Evolutionary conservation across 2,888 invertebrate species (phyloP), one percentile per base, ranked within the genome.

Genomic region (Scrobipalpa costella): DNA sequence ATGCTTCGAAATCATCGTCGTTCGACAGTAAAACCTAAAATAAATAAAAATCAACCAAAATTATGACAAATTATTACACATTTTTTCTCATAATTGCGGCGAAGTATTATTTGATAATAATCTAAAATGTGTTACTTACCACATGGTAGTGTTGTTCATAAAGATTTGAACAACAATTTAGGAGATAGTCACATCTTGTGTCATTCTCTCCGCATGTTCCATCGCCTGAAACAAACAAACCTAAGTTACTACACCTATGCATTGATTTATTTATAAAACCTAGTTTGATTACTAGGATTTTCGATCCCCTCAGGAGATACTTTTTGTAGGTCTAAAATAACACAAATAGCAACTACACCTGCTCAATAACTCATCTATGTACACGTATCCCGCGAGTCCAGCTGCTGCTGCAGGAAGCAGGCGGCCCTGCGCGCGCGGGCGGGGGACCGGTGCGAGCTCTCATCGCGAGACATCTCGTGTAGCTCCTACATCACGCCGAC

Each of bases 21-120:
- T 83, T 78, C 13, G 80, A 75, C 40, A 87, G 63, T 19, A 85
- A 71, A 36, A 86, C 67, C 87, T 87, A 67, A 52, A 52, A 52
- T 65, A 84, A 80, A 17, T 38, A 5, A 38, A 38, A 38, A 38
- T 7, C 11, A 7, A 8, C 7, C 38, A 38, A 38, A 38, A 38
- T 38, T 2, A 5, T 5, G 11, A 38, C 11, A 11, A 15, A 7
- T 44, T n/a, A 44, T 5, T 1, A 44, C n/a, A 44, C 15, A 15
- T n/a, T 44, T 44, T 9, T 13, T 13, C 40, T 40, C 13, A 11
- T 13, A 13, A 15, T n/a, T 7, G 7, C n/a, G n/a, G 15, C n/a
- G n/a, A n/a, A 15, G 6, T 5, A 0, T 15, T 44, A 9, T n/a
- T 50, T 0, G 17, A 19, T 15, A 15, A 6, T 2, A n/a, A 17